Percentiles rank a stretch among this genome's conserved stretches.
Evolutionary conservation across 2,888 invertebrate species (phyloP).

Genomic region (Onthophagus sagittarius): DNA sequence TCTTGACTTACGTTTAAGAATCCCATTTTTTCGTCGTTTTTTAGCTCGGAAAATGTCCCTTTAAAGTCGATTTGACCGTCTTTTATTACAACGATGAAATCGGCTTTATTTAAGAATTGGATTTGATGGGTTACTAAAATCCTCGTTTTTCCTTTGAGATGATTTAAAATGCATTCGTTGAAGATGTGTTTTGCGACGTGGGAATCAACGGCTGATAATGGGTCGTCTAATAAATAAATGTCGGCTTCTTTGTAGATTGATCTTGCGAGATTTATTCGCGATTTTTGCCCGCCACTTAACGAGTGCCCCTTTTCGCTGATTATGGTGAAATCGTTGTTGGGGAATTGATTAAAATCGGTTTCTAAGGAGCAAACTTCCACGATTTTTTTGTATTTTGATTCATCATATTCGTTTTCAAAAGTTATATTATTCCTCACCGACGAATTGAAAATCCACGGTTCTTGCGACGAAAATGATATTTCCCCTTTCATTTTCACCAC

Average conservation of each 20-base stretch:
- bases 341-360: conserved; percentile 61
- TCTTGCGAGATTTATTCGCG: conserved; percentile 70
- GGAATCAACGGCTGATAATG: conserved; percentile 73
- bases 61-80: conserved; percentile 46
- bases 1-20: conserved; percentile 26
- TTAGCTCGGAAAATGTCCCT: conserved; percentile 41
- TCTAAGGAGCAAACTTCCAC: conserved; percentile 57
- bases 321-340: conserved; percentile 49
- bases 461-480: conserved; percentile 60
- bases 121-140: conserved; percentile 68
- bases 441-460: conserved; percentile 60
- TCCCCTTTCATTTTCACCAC: conserved; percentile 51
- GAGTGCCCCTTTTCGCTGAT: conserved; percentile 69
- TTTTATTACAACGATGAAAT: conserved; percentile 52
- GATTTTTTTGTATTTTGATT: conserved; percentile 49
- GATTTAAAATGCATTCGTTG: conserved; percentile 61
- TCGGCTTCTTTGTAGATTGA: conserved; percentile 72
- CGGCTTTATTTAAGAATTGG: conserved; percentile 56
- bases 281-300: conserved; percentile 76
- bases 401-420: conserved; percentile 55
- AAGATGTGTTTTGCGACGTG: conserved; percentile 72
- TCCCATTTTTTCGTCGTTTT: conserved; percentile 22
- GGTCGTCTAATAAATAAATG: conserved; percentile 74
- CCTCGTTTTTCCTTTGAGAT: conserved; percentile 55
- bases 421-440: conserved; percentile 63